Base-by-base conservation (phyloP, 1,140 invertebrate genomes). In the Hesperophylax magnus region DNA sequence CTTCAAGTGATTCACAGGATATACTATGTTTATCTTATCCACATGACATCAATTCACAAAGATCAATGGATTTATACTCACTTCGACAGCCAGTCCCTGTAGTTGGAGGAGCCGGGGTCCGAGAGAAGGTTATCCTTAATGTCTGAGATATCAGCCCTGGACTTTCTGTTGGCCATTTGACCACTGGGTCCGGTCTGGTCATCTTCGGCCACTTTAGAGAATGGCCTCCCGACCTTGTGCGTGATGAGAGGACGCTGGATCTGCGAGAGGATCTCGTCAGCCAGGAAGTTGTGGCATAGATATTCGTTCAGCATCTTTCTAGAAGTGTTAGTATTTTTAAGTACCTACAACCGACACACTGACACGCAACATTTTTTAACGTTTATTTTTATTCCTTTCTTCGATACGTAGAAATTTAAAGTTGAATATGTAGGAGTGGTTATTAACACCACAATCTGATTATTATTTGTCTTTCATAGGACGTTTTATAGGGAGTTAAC, bases 241-340 rank as follows among this genome's bases (percentile, higher is more conserved):
- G 90, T 88, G 31, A 90, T 87, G 65, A 88, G 85, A 18, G 88
- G 85, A 5, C 88, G 85, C 34, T 87, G 88, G 71, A 93, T 90
- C 80, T 92, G 89, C 15, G 88, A 87, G 17, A 93, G 86, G 80
- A 94, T 93, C 88, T 93, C 89, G 78, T 92, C 91, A 0, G 92
- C 92, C 22, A 94, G 84, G 85, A 91, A 94, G 84, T 89, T 92
- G 56, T 91, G 89, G 81, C 92, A 93, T 22, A 93, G 85, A 87
- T 93, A 93, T 85, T 94, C 92, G 84, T 93, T 93, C 89, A 94
- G 92, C 86, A 89, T 91, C 82, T 90, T 90, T 79, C 92, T 93
- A 80, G 15, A 47, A 69, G 7, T 14, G 14, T 56, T 15, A 17
- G 17, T 56, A 56, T 6, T 56, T 15, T 54, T 3, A 5, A 27